Evolutionary conservation across 1,140 invertebrate genomes (phyloP).

Genomic region (Orussus abietinus): DNA sequence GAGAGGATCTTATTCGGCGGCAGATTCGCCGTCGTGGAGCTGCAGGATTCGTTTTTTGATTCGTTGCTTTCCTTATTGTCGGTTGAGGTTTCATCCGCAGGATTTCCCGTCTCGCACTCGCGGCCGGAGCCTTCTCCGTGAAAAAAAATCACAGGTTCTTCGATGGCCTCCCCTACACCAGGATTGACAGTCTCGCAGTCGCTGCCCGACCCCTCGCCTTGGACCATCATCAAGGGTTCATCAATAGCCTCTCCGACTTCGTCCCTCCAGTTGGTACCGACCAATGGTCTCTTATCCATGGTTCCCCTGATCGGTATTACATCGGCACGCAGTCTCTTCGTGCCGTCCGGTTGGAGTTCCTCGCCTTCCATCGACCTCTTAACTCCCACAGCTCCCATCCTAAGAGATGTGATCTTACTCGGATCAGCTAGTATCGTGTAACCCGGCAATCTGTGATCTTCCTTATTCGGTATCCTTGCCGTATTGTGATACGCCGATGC

Average conservation of each 20-base stretch:
- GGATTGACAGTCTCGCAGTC: constrained; percentile 62
- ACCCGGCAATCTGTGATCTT: constrained; percentile 44
- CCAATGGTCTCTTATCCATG: constrained; percentile 35
- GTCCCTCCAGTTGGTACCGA: constrained; percentile 37
- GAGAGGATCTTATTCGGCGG: constrained; percentile 38
- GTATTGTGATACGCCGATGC: constrained; percentile 31
- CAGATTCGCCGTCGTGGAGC: constrained; percentile 21
- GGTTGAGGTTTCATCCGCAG: constrained; percentile 38
- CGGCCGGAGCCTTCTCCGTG: constrained; percentile 69
- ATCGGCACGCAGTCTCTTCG: constrained; percentile 43
- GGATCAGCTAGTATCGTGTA: constrained; percentile 48
- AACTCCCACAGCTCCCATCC: constrained; percentile 32
- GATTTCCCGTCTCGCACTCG: constrained; percentile 68
- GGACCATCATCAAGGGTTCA: constrained; percentile 69
- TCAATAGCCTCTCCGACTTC: constrained; percentile 66
- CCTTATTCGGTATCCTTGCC: constrained; percentile 29
- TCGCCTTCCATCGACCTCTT: constrained; percentile 45
- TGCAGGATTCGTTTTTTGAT: constrained; percentile 33
- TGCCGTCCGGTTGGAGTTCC: constrained; percentile 26
- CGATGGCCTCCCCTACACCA: constrained; percentile 63
- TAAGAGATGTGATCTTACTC: constrained; percentile 40
- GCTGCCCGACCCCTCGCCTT: constrained; percentile 69
- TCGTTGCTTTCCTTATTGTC: constrained; percentile 40
- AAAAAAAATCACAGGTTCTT: constrained; percentile 68
- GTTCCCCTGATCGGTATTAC: constrained; percentile 33